Percentiles rank a stretch among this genome's conserved stretches.
Conservation (phyloP, 2,113 vertebrate genomes). For the Axis porcinus region DNA sequence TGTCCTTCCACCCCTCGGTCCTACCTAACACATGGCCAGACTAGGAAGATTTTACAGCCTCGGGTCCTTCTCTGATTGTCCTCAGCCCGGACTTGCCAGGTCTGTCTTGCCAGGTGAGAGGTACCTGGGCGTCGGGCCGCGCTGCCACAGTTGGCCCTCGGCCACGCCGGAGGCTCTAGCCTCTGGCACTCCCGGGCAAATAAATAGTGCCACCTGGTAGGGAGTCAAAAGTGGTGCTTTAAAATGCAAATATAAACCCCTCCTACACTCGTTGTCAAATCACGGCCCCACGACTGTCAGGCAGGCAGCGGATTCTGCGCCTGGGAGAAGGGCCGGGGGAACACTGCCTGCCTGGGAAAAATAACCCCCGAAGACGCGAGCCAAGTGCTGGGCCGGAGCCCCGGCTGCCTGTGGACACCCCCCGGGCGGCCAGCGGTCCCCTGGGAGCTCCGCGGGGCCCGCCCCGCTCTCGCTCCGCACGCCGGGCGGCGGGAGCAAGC, state of each 20-base stretch:
- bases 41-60: background rate
- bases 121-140: background rate
- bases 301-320: slow-evolving; percentile 44
- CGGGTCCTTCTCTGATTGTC: background rate
- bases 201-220: slow-evolving; percentile 50
- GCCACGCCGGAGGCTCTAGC: background rate
- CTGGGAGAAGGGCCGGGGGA: background rate
- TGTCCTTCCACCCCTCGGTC: background rate
- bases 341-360: slow-evolving; percentile 43
- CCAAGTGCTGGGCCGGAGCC: background rate
- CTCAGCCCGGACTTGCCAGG: background rate
- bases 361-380: slow-evolving; percentile 33
- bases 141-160: background rate
- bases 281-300: slow-evolving; percentile 10
- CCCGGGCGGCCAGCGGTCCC: background rate
- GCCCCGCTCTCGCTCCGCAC: background rate
- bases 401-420: slow-evolving; percentile 23
- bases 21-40: background rate
- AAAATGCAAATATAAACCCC: slow-evolving; percentile 32
- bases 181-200: background rate
- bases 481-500: slow-evolving; percentile 29
- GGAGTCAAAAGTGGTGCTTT: background rate
- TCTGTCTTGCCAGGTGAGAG: slow-evolving; percentile 2
- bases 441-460: background rate
- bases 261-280: slow-evolving; percentile 49